These are phyloP conservation scores for Rhinophrynus dorsalis DNA, from an alignment of 2,797 vertebrate genomes.

Conservation along the genomic window DNA sequence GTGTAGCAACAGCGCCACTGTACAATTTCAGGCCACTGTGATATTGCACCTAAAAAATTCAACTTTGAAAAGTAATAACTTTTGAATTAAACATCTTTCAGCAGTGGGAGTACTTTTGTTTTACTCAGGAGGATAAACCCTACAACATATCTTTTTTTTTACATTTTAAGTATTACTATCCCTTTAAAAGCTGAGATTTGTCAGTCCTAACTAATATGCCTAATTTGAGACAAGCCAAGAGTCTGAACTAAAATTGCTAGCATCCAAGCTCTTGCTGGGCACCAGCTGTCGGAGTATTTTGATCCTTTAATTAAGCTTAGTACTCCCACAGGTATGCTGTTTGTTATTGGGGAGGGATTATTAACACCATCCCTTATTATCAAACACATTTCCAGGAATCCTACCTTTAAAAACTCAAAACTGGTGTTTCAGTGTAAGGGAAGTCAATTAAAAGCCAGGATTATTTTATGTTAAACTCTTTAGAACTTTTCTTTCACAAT, in stretches of 20 bases:
- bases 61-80: no score
- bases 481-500: not conserved
- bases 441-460: slow-evolving; percentile 39
- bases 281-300: slow-evolving; percentile 36
- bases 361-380: slow-evolving; percentile 38
- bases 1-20: no score
- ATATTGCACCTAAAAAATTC: no score
- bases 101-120: no score
- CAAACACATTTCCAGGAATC: slow-evolving; percentile 14
- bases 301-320: slow-evolving; percentile 47
- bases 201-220: slow-evolving; percentile 32
- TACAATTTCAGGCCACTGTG: no score
- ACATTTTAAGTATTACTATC: no score
- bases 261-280: slow-evolving; percentile 10
- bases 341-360: slow-evolving; percentile 43
- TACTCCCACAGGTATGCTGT: slow-evolving; percentile 32
- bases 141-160: no score
- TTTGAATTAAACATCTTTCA: no score
- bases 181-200: slow-evolving; percentile 29
- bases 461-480: not conserved
- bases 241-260: slow-evolving; percentile 11
- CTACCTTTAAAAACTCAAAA: slow-evolving; percentile 19
- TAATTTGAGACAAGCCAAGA: slow-evolving; percentile 40
- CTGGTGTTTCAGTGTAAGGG: slow-evolving; percentile 5
- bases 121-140: no score